Evolutionary conservation across 2,888 invertebrate species (phyloP).

Genomic region (Cactoblastis cactorum): DNA sequence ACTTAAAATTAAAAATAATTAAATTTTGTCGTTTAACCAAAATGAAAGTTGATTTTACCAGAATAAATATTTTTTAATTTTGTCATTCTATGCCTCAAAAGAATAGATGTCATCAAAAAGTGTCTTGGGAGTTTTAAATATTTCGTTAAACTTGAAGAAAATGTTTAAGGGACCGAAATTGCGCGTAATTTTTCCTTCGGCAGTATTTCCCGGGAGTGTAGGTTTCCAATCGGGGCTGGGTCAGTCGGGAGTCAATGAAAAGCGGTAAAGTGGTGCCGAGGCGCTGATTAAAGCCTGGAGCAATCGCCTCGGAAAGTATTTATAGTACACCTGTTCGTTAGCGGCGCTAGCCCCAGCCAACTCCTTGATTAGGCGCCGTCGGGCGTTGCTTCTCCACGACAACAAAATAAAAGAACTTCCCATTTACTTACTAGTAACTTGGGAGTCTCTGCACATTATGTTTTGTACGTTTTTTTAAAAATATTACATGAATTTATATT

Average conservation of each 20-base stretch:
- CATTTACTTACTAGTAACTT: slow-evolving; percentile 35
- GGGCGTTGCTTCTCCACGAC: slow-evolving; percentile 68
- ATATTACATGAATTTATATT: no score
- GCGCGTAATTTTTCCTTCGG: slow-evolving; percentile 59
- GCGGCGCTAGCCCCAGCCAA: slow-evolving; percentile 71
- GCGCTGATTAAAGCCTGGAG: slow-evolving; percentile 78
- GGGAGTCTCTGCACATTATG: no score
- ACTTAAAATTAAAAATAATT: background rate
- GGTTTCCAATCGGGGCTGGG: slow-evolving; percentile 74
- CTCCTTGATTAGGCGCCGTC: slow-evolving; percentile 78
- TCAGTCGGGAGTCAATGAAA: slow-evolving; percentile 75
- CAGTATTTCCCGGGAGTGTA: slow-evolving; percentile 61
- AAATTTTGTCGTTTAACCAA: background rate
- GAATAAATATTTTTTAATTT: background rate
- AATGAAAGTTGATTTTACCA: background rate
- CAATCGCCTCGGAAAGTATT: slow-evolving; percentile 77
- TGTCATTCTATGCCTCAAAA: background rate
- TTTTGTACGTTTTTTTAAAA: no score
- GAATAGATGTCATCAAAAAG: slow-evolving; percentile 22
- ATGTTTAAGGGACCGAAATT: slow-evolving; percentile 43
- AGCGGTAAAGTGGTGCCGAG: slow-evolving; percentile 73
- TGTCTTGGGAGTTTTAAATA: slow-evolving; percentile 35
- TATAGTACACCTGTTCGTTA: slow-evolving; percentile 80
- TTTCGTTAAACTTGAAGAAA: slow-evolving; percentile 28
- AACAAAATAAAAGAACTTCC: slow-evolving; percentile 72